phyloP scores from a whole-genome alignment of 2,113 vertebrate genomes.

The Jaculus jaculus region DNA sequence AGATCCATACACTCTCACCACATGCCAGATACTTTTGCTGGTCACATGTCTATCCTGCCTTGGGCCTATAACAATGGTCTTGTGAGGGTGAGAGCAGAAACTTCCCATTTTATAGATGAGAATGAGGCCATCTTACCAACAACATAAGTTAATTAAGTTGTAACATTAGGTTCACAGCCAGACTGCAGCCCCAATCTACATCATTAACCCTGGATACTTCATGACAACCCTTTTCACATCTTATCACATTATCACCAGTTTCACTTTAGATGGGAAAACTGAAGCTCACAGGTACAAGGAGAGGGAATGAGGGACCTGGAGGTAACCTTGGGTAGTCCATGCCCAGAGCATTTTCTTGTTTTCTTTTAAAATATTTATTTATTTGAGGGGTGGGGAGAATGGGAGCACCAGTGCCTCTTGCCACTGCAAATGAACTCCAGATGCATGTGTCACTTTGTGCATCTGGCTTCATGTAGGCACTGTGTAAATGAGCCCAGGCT shows the following conservation, averaged over 20 bases:
- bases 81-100: neutral
- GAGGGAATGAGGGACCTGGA: neutral
- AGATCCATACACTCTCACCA: accelerated
- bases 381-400: no score
- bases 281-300: neutral
- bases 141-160: accelerated
- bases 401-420: no score
- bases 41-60: neutral
- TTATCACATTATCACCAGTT: neutral
- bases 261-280: neutral
- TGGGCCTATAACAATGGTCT: neutral
- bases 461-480: neutral
- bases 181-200: neutral
- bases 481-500: neutral
- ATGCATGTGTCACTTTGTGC: neutral
- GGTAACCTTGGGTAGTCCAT: neutral
- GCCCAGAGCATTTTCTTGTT: neutral
- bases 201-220: neutral
- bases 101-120: neutral
- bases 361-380: neutral
- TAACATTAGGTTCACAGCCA: neutral
- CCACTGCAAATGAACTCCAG: neutral
- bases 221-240: neutral
- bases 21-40: accelerated
- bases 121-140: neutral